These are phyloP conservation scores for Callithrix jacchus DNA, from an alignment of 2,113 vertebrate species.

Conservation along the genomic window DNA sequence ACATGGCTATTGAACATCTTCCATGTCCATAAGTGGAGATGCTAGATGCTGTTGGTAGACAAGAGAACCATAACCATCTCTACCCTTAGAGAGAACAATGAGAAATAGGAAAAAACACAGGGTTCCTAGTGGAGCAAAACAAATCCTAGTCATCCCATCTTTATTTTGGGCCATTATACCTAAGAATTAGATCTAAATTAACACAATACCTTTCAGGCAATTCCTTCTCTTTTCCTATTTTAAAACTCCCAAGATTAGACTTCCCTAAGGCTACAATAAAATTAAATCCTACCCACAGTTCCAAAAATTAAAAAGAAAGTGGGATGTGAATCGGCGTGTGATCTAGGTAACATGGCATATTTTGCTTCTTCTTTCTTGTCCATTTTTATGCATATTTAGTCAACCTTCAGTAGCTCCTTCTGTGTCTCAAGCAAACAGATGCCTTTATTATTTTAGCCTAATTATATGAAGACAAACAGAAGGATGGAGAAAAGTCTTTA, in stretches of 20 bases:
- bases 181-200: not conserved
- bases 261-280: conserved; percentile 38
- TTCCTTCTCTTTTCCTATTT: not conserved
- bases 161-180: not conserved
- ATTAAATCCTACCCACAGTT: not conserved
- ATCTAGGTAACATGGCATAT: not conserved
- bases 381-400: not conserved
- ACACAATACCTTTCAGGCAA: not conserved
- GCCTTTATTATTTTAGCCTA: conserved; percentile 23
- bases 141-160: not conserved
- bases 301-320: not conserved
- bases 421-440: not conserved
- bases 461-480: conserved; percentile 8
- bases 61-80: not conserved
- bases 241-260: not conserved
- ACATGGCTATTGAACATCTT: not conserved
- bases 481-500: conserved; percentile 23
- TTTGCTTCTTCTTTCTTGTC: not conserved
- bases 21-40: not conserved
- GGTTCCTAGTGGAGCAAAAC: not conserved
- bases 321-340: not conserved
- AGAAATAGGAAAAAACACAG: not conserved
- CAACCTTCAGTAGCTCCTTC: not conserved
- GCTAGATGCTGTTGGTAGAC: not conserved
- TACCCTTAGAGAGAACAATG: not conserved